Conservation (phyloP, 2,888 invertebrate genomes). For the Cylloceria caligata region DNA sequence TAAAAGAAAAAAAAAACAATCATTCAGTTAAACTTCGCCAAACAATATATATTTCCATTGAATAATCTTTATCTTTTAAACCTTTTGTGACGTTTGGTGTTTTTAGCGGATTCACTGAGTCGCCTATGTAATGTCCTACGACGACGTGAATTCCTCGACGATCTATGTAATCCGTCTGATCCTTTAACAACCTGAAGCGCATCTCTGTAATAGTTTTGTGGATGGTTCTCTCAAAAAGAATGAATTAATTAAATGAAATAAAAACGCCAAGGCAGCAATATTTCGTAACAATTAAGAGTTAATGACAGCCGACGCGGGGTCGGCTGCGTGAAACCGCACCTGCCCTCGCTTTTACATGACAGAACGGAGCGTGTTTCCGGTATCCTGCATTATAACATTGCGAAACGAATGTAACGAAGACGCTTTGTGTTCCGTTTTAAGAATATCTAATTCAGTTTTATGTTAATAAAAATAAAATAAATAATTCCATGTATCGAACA, state of each 20-base stretch:
- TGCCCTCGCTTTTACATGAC: conserved; percentile 33
- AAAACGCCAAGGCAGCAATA: background rate
- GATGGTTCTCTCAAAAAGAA: conserved; percentile 10
- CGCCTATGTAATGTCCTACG: conserved; percentile 95
- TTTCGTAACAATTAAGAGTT: conserved; percentile 36
- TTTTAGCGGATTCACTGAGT: conserved; percentile 86
- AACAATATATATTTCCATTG: background rate
- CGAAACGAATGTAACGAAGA: conserved; percentile 10
- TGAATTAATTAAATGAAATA: background rate
- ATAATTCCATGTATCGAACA: background rate
- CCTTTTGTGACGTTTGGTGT: conserved; percentile 91
- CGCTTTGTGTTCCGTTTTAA: background rate
- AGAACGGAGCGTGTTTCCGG: background rate
- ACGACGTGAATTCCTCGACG: conserved; percentile 92
- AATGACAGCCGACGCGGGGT: background rate
- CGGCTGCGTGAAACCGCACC: conserved; percentile 31
- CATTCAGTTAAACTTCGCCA: background rate
- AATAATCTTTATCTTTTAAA: conserved; percentile 74
- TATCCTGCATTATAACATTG: conserved; percentile 22
- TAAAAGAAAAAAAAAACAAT: conserved; percentile 76
- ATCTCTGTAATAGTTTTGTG: background rate
- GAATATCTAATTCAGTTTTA: background rate
- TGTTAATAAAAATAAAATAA: background rate
- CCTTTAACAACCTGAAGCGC: conserved; percentile 86
- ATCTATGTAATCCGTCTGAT: conserved; percentile 90